These are phyloP conservation scores for human DNA, from an alignment of 2,113 vertebrate genomes.

Conservation along the genomic window GRCh38 chr5:91631501-91632000, in stretches of 20 bases:
- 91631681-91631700: slow-evolving; percentile 52
- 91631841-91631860: slow-evolving; percentile 49
- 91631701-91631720: slow-evolving; percentile 53
- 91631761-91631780: slow-evolving; percentile 68
- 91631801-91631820: slow-evolving; percentile 63
- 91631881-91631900: background rate
- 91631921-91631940: slow-evolving; percentile 38
- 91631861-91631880: slow-evolving; percentile 5
- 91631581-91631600: background rate
- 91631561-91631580: background rate
- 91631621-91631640: slow-evolving; percentile 35
- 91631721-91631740: slow-evolving; percentile 60
- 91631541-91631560: background rate
- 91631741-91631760: slow-evolving; percentile 61
- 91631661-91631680: slow-evolving; percentile 55
- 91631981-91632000: slow-evolving; percentile 70
- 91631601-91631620: slow-evolving; percentile 9
- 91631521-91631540: background rate
- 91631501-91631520: background rate
- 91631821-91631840: slow-evolving; percentile 73
- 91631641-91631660: slow-evolving; percentile 45
- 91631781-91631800: slow-evolving; percentile 70
- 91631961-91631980: slow-evolving; percentile 74
- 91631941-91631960: slow-evolving; percentile 55
- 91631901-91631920: slow-evolving; percentile 40